Evolutionary conservation across 2,113 vertebrate species (phyloP), one percentile per base, ranked within the genome.

Genomic region (Lutjanus erythropterus): DNA sequence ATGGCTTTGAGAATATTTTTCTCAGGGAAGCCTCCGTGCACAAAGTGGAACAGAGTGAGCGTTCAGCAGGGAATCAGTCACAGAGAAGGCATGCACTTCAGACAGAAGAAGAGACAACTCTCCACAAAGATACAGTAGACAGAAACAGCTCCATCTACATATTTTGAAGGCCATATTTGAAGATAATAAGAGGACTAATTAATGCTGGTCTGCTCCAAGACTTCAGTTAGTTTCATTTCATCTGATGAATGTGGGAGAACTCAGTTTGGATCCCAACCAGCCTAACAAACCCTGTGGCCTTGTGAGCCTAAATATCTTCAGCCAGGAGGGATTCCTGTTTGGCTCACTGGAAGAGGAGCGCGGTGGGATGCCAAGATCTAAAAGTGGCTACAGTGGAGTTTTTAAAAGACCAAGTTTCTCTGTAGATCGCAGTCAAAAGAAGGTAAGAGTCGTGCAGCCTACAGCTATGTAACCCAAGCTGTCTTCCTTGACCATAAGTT

Each of bases 1-100:
- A 81, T 85, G 75, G 84, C 92, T 94, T 90, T 90, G 88, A 91
- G 82, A 91, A 88, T 90, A 87, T 88, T 89, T 93, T 88, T 86
- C 75, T 88, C 66, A 75, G 70, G 68, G 71, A 90, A 89, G 78
- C 73, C 61, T 87, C 84, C 59, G 55, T 84, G 84, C 86, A 89
- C 84, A 88, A 75, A 88, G 88, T 83, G 87, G 86, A 93, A 91
- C 80, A 78, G 86, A 91, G 59, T 80, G 86, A 88, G 85, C 84
- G 84, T 92, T 91, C 89, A 91, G 81, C 64, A 15, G 85, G 79
- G 81, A 89, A 92, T 89, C 83, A 86, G 81, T 90, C 80, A 83
- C 92, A 88, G 64, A 86, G 75, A 79, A 73, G 75, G 65, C 80
- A 62, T 58, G 80, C 81, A 82, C 82, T 90, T 85, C 77, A 88